Evolutionary conservation across 2,113 vertebrate species (phyloP), one percentile per base, ranked within the genome.

Genomic region (Campylorhamphus procurvoides): DNA sequence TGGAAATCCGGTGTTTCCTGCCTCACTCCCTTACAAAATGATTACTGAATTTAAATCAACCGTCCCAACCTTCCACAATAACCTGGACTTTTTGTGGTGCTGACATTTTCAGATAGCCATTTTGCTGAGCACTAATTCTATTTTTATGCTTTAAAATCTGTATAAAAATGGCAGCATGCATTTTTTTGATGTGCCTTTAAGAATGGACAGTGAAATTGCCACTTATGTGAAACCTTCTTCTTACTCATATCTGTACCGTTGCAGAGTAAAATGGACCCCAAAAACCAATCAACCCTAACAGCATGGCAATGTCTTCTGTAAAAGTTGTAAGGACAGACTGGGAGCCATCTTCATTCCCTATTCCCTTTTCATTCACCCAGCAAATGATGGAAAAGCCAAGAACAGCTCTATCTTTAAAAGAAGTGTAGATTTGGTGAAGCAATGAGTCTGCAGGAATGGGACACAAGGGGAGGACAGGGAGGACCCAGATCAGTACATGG

Each of bases 381-480:
- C 1, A 44, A 52, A 67, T n/a, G 40, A 60, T 39, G 12, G 22
- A 58, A 90, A 78, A 40, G 2, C 3, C 16, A 81, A 40, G 49
- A 4, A n/a, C 3, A 56, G 4, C 1, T 82, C 72, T 90, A 12
- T 40, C 5, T 28, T 66, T 80, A 33, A 42, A 47, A 80, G 9
- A 63, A 1, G 1, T 35, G 7, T 5, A 0, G 12, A 9, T 49
- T 9, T 80, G 8, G 25, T 7, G 31, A 82, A 59, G 39, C 14
- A 82, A 29, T 40, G 18, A 42, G 1, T 16, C 35, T 78, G 14
- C 19, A 82, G 23, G 6, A 72, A 14, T n/a, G 7, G 27, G 69
- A 80, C 15, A n/a, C 19, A 39, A 22, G 18, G 10, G 10, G 13
- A 71, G 5, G 7, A 46, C 14, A 40, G 14, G 15, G 23, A 40